A percentile compares a stretch with the other conserved stretches of the same genome.
phyloP scores from a whole-genome alignment of 2,113 vertebrate genomes.

The Montifringilla adamsi region DNA sequence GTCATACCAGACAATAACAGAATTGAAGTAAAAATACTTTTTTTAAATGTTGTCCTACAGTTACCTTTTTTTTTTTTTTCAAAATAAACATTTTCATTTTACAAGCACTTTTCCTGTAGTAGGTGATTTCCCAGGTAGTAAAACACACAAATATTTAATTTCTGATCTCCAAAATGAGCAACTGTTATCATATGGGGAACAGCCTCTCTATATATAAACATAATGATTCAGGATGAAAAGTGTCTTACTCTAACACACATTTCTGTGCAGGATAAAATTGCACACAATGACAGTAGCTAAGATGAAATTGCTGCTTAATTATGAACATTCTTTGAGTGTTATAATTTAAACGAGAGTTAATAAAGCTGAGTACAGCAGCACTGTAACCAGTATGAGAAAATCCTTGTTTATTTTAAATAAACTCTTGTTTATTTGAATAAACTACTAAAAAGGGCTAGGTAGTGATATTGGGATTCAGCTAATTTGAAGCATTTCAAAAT shows the following conservation, averaged over 20 bases:
- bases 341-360: background rate
- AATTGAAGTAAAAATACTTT: background rate
- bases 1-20: background rate
- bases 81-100: background rate
- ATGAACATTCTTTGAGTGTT: background rate
- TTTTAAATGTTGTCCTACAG: background rate
- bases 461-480: background rate
- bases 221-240: background rate
- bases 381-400: background rate
- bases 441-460: background rate
- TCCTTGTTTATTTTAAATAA: background rate
- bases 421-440: background rate
- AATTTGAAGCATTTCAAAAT: background rate
- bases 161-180: background rate
- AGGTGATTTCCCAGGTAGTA: background rate
- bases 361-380: background rate
- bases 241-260: background rate
- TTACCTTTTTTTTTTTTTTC: background rate
- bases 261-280: background rate
- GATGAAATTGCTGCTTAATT: background rate
- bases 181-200: background rate
- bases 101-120: background rate
- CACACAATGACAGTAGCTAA: background rate
- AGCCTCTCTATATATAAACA: background rate
- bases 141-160: background rate